Conservation (phyloP, 2,888 invertebrate species). For the Ptychoptera contaminata region DNA sequence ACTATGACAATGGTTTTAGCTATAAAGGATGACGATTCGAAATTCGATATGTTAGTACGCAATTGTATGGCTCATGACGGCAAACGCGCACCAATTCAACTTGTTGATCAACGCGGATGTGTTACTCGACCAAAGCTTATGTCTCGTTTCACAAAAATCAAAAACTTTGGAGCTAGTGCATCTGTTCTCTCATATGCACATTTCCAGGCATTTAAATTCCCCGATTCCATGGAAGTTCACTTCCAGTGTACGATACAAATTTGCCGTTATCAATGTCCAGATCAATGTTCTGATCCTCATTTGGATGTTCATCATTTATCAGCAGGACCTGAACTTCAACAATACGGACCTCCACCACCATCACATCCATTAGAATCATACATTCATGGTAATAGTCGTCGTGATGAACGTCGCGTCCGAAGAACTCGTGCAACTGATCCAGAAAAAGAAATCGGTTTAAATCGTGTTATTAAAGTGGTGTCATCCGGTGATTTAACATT, state of each 20-base stretch:
- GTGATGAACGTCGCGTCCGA: constrained; percentile 56
- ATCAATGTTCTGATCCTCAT: constrained; percentile 65
- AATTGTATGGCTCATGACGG: constrained; percentile 93
- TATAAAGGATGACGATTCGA: constrained; percentile 87
- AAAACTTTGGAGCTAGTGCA: constrained; percentile 86
- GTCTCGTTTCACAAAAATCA: constrained; percentile 88
- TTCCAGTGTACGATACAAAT: constrained; percentile 93
- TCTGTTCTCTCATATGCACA: constrained; percentile 84
- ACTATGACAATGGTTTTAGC: constrained; percentile 95
- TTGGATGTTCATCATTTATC: constrained; percentile 41
- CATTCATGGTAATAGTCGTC: constrained; percentile 45
- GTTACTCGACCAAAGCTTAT: constrained; percentile 83
- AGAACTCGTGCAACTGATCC: constrained; percentile 48
- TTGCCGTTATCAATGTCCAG: constrained; percentile 83
- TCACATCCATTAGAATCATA: constrained; percentile 47
- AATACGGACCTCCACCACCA: constrained; percentile 51
- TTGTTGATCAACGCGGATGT: constrained; percentile 85
- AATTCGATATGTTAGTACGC: constrained; percentile 88
- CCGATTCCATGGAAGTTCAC: constrained; percentile 92
- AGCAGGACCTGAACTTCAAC: constrained; percentile 41
- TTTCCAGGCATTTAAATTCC: constrained; percentile 92
- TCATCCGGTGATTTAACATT: constrained; percentile 83
- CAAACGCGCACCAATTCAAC: constrained; percentile 79
- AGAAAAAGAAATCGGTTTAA: constrained; percentile 74
- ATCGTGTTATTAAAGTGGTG: constrained; percentile 77